These are phyloP conservation scores for Marmota flaviventris DNA, from an alignment of 2,113 vertebrate species.

Conservation along the genomic window DNA sequence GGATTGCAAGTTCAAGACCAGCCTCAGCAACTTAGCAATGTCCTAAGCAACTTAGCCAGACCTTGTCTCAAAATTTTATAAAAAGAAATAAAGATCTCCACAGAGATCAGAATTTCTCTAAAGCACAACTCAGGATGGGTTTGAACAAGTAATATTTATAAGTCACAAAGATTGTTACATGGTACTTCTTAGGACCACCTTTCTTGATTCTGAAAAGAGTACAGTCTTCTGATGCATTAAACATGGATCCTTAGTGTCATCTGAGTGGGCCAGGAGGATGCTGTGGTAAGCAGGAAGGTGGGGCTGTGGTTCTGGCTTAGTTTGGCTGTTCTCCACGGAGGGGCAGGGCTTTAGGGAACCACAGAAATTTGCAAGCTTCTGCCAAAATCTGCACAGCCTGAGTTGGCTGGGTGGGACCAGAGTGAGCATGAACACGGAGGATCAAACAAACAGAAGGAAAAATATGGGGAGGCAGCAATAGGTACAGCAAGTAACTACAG, in stretches of 20 bases:
- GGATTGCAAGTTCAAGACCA: too few relatives aligned
- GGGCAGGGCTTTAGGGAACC: slow-evolving; percentile 15
- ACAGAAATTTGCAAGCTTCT: slow-evolving; percentile 5
- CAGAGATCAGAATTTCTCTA: background rate
- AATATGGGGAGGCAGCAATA: background rate
- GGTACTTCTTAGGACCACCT: background rate
- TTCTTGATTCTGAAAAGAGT: background rate
- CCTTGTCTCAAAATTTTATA: too few relatives aligned
- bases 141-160: background rate
- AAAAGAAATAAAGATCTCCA: background rate
- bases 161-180: background rate
- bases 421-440: background rate
- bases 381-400: background rate
- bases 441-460: background rate
- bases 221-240: background rate
- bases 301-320: background rate
- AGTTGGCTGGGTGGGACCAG: background rate
- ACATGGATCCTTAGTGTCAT: background rate
- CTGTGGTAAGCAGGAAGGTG: background rate
- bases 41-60: too few relatives aligned
- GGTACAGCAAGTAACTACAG: background rate
- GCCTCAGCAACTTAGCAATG: too few relatives aligned
- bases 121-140: background rate
- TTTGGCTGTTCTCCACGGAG: background rate
- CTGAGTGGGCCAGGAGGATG: background rate